phyloP scores from a whole-genome alignment of 1,140 invertebrate genomes.

The Spodoptera litura region DNA sequence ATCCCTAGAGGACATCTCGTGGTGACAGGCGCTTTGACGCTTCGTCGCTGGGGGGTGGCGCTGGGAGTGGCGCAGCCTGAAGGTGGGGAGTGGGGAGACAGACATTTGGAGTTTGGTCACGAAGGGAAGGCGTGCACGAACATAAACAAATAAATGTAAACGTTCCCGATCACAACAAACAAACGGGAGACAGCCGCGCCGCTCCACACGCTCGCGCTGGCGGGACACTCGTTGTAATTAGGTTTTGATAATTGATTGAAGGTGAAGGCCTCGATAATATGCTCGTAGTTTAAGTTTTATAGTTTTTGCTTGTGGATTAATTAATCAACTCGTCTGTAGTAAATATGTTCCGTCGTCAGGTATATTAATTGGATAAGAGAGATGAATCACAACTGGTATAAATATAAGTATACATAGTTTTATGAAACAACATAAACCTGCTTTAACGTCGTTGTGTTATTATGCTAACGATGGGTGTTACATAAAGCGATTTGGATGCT shows the following conservation, averaged over 20 bases:
- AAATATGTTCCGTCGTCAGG: slow-evolving; percentile 23
- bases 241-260: slow-evolving; percentile 14
- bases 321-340: slow-evolving; percentile 33
- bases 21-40: slow-evolving; percentile 24
- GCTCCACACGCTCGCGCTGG: background rate
- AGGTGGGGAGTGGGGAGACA: slow-evolving; percentile 39
- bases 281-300: slow-evolving; percentile 1
- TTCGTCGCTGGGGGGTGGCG: background rate
- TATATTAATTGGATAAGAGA: slow-evolving; percentile 28
- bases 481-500: slow-evolving; percentile 20
- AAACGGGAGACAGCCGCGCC: slow-evolving; percentile 25
- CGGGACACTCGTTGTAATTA: slow-evolving; percentile 17
- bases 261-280: slow-evolving; percentile 7
- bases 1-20: slow-evolving; percentile 10
- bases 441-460: slow-evolving; percentile 8
- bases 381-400: slow-evolving; percentile 17
- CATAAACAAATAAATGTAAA: slow-evolving; percentile 59
- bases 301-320: slow-evolving; percentile 22
- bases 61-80: background rate
- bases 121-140: slow-evolving; percentile 40
- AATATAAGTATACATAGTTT: background rate
- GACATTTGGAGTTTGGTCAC: slow-evolving; percentile 53
- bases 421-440: slow-evolving; percentile 33
- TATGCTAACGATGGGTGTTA: slow-evolving; percentile 23
- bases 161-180: slow-evolving; percentile 54